Evolutionary conservation across 1,140 invertebrate genomes (phyloP).

Genomic region (Belonocnema kinseyi): DNA sequence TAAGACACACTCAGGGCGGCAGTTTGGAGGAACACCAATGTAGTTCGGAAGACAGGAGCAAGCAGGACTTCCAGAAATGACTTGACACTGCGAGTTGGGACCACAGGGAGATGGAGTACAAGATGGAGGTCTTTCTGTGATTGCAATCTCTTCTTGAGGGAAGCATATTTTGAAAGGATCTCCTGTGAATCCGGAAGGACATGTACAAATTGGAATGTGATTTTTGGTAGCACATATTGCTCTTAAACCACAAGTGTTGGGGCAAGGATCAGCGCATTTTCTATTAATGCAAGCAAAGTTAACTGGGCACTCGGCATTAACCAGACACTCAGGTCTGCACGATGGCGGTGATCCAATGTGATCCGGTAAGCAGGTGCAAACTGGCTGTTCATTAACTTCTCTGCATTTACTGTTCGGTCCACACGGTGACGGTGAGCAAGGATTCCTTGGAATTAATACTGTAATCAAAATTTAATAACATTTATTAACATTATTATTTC

Average conservation of each 20-base stretch:
- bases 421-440: slow-evolving; percentile 77
- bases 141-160: slow-evolving; percentile 69
- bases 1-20: slow-evolving; percentile 84
- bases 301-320: slow-evolving; percentile 77
- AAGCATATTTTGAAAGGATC: slow-evolving; percentile 81
- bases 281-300: slow-evolving; percentile 78
- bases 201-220: slow-evolving; percentile 82
- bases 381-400: slow-evolving; percentile 74
- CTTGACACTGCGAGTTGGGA: slow-evolving; percentile 86
- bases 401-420: slow-evolving; percentile 78
- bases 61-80: slow-evolving; percentile 82
- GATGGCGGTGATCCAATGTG: slow-evolving; percentile 76
- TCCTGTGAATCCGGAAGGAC: slow-evolving; percentile 82
- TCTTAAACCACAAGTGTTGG: slow-evolving; percentile 77
- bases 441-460: slow-evolving; percentile 65
- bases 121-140: slow-evolving; percentile 81
- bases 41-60: slow-evolving; percentile 87
- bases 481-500: slow-evolving; percentile 1
- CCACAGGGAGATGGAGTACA: slow-evolving; percentile 89
- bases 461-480: slow-evolving; percentile 40
- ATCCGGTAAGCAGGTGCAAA: slow-evolving; percentile 77
- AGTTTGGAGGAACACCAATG: slow-evolving; percentile 85
- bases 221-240: slow-evolving; percentile 77
- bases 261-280: slow-evolving; percentile 78
- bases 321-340: slow-evolving; percentile 78